These are phyloP conservation scores for Apostichopus leukothele DNA, from an alignment of 53 echinoderm and acorn worm species.

Conservation along the genomic window DNA sequence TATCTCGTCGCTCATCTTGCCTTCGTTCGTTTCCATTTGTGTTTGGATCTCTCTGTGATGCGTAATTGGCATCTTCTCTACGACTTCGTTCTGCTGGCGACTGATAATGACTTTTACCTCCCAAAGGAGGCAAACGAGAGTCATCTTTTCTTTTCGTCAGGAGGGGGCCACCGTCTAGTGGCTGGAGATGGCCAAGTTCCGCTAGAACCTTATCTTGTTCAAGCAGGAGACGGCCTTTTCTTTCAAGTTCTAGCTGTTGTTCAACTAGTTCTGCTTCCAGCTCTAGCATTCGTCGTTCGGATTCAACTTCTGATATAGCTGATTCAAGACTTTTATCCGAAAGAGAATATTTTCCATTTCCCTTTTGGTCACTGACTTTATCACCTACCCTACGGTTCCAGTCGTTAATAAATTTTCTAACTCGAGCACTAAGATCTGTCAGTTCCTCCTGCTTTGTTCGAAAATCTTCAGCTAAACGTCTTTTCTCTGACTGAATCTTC, in stretches of 20 bases:
- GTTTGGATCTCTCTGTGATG: background rate
- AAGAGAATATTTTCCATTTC: background rate
- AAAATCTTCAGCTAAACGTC: conserved; percentile 23
- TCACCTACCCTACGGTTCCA: conserved; percentile 24
- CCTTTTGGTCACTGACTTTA: background rate
- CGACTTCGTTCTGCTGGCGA: background rate
- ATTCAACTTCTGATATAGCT: conserved; percentile 39
- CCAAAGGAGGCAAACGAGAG: conserved; percentile 30
- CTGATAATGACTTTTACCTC: conserved; percentile 2
- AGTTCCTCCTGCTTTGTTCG: conserved; percentile 15
- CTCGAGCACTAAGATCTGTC: background rate
- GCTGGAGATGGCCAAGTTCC: conserved; percentile 15
- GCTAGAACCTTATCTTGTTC: conserved; percentile 26
- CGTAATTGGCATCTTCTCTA: background rate
- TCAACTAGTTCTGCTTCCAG: conserved; percentile 33
- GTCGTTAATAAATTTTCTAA: background rate
- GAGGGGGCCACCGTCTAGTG: background rate
- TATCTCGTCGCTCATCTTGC: conserved; percentile 13
- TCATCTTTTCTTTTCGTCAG: background rate
- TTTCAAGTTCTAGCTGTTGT: conserved; percentile 41
- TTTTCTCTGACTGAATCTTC: conserved; percentile 32
- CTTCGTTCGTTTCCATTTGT: background rate
- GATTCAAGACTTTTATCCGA: conserved; percentile 9
- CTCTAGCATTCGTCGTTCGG: conserved; percentile 30
- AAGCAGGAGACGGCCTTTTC: conserved; percentile 21